Evolutionary conservation across 1,140 invertebrate species (phyloP).

Genomic region (Bombus balteatus): DNA sequence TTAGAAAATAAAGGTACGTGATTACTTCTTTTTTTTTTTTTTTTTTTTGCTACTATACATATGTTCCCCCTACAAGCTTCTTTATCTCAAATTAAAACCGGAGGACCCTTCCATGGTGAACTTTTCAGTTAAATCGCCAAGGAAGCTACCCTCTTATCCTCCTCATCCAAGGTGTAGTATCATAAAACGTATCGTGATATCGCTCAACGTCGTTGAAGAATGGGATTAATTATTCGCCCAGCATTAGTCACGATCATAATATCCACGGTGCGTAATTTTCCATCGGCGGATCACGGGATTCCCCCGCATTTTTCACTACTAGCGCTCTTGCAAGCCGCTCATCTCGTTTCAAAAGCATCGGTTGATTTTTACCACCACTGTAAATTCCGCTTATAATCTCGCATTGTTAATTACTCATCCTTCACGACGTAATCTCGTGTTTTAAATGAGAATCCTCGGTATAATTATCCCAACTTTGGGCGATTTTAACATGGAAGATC

Average conservation of each 20-base stretch:
- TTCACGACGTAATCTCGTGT: background rate
- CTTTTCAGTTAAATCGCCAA: background rate
- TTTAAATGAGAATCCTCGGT: background rate
- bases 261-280: slow-evolving; percentile 15
- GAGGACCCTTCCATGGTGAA: background rate
- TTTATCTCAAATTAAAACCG: background rate
- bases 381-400: background rate
- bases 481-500: background rate
- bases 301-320: slow-evolving; percentile 6
- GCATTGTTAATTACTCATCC: background rate
- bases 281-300: slow-evolving; percentile 2
- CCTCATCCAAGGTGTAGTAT: background rate
- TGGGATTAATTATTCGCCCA: slow-evolving; percentile 40
- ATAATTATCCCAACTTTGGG: background rate
- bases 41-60: no score
- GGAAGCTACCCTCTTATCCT: background rate
- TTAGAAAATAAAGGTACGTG: no score
- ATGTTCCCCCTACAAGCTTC: no score
- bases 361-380: background rate
- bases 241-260: slow-evolving; percentile 45
- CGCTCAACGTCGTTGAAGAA: background rate
- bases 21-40: no score
- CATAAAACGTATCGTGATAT: slow-evolving; percentile 23
- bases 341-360: background rate
- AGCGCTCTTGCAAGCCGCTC: background rate